Evolutionary conservation across 2,888 invertebrate species (phyloP).

Genomic region (Anodontia alba): DNA sequence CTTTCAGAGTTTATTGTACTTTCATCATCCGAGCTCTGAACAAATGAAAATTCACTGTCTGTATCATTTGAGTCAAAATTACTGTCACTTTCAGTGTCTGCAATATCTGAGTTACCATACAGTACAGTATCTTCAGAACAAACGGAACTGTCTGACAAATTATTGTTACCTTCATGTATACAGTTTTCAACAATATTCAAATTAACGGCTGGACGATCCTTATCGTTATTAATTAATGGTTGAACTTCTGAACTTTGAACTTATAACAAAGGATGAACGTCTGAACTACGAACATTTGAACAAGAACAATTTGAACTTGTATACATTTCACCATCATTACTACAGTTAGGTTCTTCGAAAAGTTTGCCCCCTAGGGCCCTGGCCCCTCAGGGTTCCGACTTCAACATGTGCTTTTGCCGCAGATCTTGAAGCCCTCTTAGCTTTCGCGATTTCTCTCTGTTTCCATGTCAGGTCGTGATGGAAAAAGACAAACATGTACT

Average conservation of each 20-base stretch:
- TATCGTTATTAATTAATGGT: not conserved
- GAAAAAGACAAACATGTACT: not conserved
- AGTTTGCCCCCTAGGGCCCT: not conserved
- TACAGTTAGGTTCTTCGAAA: not conserved
- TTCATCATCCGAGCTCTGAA: not conserved
- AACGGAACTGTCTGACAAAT: not conserved
- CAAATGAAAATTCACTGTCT: not conserved
- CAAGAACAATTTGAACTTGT: not conserved
- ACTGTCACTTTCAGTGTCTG: too few species aligned
- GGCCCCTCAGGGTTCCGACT: not conserved
- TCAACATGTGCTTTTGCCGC: not conserved
- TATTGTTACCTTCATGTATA: not conserved
- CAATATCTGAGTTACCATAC: not conserved
- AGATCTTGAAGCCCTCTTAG: not conserved
- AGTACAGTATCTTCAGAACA: not conserved
- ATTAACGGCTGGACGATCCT: not conserved
- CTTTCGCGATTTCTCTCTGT: not conserved
- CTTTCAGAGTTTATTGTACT: not conserved
- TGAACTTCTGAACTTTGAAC: not conserved
- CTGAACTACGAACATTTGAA: not conserved
- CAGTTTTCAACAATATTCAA: not conserved
- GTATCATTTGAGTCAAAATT: too few species aligned
- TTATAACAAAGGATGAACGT: not conserved
- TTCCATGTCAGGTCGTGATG: constrained; percentile 6
- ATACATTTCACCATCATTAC: not conserved